Percentiles rank a stretch among this genome's conserved stretches.
phyloP scores from a whole-genome alignment of 2,113 vertebrate genomes.

The Pristiophorus japonicus region DNA sequence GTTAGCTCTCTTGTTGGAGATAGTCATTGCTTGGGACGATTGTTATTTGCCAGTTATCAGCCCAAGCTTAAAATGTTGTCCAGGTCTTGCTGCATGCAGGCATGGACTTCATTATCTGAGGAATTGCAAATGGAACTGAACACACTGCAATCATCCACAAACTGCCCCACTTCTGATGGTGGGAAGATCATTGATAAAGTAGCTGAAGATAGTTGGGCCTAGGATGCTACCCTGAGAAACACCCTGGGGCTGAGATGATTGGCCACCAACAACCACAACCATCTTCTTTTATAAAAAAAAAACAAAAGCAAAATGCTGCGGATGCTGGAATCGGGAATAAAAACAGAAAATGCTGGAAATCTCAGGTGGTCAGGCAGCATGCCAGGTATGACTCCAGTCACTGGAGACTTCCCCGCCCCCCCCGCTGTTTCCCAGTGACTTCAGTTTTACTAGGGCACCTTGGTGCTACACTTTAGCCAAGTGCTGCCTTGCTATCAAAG shows the following conservation, averaged over 20 bases:
- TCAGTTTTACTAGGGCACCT: not conserved
- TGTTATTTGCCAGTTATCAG: not conserved
- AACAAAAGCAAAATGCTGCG: no score
- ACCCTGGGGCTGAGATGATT: no score
- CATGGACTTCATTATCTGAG: not conserved
- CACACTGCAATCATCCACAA: no score
- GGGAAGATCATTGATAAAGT: not conserved
- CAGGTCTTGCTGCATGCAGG: not conserved
- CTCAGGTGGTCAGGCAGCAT: no score
- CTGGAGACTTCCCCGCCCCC: not conserved
- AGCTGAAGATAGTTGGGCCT: not conserved
- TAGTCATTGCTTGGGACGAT: not conserved
- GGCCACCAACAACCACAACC: not conserved
- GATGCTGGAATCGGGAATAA: no score
- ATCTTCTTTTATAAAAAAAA: not conserved
- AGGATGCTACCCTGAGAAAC: not conserved
- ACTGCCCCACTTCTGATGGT: not conserved
- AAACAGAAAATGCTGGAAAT: no score
- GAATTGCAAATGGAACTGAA: no score
- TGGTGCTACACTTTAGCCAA: no score
- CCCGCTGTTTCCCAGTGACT: not conserved
- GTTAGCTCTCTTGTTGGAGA: not conserved
- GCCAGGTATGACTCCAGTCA: not conserved
- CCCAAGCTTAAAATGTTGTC: not conserved
- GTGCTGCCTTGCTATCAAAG: no score